Percentiles rank a stretch among this genome's conserved stretches.
Evolutionary conservation across 2,797 vertebrate genomes (phyloP).

Genomic region (Phrynocephalus vlangalii): DNA sequence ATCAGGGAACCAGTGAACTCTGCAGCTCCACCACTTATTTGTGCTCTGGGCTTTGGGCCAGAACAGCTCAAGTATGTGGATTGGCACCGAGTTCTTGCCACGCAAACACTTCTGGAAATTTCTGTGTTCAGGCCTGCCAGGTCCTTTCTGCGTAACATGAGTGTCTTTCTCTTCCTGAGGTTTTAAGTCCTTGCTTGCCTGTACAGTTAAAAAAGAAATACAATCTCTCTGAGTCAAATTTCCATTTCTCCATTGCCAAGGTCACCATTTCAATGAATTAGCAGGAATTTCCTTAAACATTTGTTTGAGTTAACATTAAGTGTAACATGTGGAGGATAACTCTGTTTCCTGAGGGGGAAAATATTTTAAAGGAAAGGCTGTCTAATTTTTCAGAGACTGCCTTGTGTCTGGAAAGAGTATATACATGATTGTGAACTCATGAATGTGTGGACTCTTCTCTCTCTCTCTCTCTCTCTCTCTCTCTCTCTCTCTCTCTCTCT

Average conservation of each 20-base stretch:
- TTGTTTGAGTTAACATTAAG: constrained; percentile 71
- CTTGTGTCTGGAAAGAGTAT: constrained; percentile 68
- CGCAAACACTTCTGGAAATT: constrained; percentile 97
- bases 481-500: too few species aligned
- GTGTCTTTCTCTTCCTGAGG: constrained; percentile 75
- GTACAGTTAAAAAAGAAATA: constrained; percentile 59
- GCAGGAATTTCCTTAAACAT: constrained; percentile 78
- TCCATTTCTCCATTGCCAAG: constrained; percentile 76
- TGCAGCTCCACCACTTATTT: constrained; percentile 86
- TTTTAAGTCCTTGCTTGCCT: constrained; percentile 73
- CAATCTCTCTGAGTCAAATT: constrained; percentile 62
- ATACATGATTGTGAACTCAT: background rate
- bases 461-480: too few species aligned
- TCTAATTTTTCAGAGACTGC: constrained; percentile 67
- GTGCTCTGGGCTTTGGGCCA: constrained; percentile 86
- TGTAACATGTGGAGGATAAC: constrained; percentile 76
- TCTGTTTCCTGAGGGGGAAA: constrained; percentile 73
- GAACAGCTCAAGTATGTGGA: constrained; percentile 87
- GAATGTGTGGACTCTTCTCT: too few species aligned
- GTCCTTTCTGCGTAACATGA: constrained; percentile 89
- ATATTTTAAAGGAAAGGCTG: constrained; percentile 73
- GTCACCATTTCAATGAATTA: constrained; percentile 77
- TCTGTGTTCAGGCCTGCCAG: constrained; percentile 88
- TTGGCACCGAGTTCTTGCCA: constrained; percentile 87
- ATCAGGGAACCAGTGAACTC: constrained; percentile 86